Evolutionary conservation across 2,113 vertebrate species (phyloP).

Genomic region (Ophiodon elongatus): DNA sequence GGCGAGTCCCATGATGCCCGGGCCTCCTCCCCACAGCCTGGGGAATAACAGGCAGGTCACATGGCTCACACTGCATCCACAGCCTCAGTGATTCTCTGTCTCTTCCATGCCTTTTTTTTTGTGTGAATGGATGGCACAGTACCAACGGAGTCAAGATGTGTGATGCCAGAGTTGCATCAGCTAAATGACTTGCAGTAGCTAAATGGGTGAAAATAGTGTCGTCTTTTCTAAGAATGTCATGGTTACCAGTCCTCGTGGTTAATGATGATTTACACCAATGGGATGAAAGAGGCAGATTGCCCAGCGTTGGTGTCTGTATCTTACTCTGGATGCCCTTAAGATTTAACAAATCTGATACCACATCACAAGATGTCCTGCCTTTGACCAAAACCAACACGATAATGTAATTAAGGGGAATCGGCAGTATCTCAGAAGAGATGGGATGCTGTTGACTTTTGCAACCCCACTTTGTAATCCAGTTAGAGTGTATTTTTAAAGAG

Average conservation of each 20-base stretch:
- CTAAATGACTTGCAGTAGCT: neutral
- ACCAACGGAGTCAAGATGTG: conserved; percentile 12
- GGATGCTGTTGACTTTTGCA: conserved; percentile 6
- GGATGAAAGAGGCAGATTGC: neutral
- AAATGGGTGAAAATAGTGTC: neutral
- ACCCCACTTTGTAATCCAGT: conserved; percentile 6
- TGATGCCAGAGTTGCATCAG: conserved; percentile 27
- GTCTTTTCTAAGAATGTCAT: neutral
- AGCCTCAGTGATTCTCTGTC: conserved; percentile 28
- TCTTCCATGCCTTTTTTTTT: conserved; percentile 9
- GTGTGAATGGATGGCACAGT: conserved; percentile 19
- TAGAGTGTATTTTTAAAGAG: conserved; percentile 20
- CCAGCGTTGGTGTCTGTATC: neutral
- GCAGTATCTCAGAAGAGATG: conserved; percentile 5
- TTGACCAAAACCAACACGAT: neutral
- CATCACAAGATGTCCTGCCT: conserved; percentile 25
- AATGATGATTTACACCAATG: neutral
- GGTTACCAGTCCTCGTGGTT: neutral
- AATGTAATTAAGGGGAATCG: conserved; percentile 23
- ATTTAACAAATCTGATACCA: conserved; percentile 6
- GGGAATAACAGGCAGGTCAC: conserved; percentile 65
- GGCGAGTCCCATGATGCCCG: conserved; percentile 67
- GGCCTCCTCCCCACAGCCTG: conserved; percentile 49
- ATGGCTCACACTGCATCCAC: conserved; percentile 48
- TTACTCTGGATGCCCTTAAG: neutral